A percentile compares a stretch with the other conserved stretches of the same genome.
Evolutionary conservation across 92 coral and sea anemone genomes (phyloP).

Genomic region (Desmophyllum pertusum): DNA sequence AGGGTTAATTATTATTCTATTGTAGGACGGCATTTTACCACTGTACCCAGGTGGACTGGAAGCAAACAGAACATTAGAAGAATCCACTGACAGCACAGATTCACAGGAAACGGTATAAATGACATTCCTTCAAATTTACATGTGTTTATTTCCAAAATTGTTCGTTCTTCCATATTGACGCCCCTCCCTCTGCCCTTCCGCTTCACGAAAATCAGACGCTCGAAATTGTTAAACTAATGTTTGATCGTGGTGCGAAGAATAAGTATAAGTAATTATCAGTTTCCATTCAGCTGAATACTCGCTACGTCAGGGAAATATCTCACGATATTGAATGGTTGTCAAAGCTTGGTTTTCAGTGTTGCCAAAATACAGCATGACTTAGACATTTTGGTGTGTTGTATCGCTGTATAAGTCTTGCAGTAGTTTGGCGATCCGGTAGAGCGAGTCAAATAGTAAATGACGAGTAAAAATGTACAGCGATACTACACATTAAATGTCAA

Average conservation of each 20-base stretch:
- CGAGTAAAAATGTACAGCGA: too few relatives aligned
- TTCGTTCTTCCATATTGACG: not conserved
- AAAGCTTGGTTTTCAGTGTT: too few relatives aligned
- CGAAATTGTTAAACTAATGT: not conserved
- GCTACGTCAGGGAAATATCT: too few relatives aligned
- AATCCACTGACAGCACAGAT: slow-evolving; percentile 9
- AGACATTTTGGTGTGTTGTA: too few relatives aligned
- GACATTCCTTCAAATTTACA: not conserved
- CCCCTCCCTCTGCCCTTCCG: not conserved
- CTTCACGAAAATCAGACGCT: not conserved
- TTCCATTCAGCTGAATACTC: not conserved
- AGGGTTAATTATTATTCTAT: not conserved
- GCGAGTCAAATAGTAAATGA: too few relatives aligned
- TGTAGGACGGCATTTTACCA: slow-evolving; percentile 37
- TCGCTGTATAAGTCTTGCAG: too few relatives aligned
- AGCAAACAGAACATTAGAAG: slow-evolving; percentile 15
- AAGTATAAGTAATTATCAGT: not conserved
- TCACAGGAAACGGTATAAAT: slow-evolving; percentile 21
- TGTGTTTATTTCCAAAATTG: not conserved
- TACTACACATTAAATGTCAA: too few relatives aligned
- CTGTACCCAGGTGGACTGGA: slow-evolving; percentile 26
- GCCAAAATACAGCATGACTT: not conserved
- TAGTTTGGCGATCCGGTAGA: too few relatives aligned
- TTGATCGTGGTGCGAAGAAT: not conserved
- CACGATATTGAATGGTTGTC: too few relatives aligned